Evolutionary conservation across 1,140 invertebrate genomes (phyloP), one percentile per base, ranked within the genome.

Genomic region (Drosophila bocqueti): DNA sequence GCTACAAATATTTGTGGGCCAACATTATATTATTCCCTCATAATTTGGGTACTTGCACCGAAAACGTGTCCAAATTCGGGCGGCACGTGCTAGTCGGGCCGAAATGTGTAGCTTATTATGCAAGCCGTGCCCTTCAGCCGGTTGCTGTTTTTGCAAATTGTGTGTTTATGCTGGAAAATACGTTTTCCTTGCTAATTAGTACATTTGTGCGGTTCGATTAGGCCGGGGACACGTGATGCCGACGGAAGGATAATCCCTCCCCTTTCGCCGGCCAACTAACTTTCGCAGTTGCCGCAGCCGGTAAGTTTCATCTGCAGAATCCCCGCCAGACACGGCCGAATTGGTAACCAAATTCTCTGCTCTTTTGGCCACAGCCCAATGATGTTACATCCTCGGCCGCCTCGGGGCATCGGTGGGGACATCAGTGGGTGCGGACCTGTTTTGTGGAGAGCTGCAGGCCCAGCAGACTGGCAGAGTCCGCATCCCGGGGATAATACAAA

Each of bases 181-280:
- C 73, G 75, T 76, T 78, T 78, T 78, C 38, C 40, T 71, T 58
- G 52, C 76, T 78, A 78, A 78, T 78, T 78, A 78, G 76, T 71
- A 71, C 75, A 78, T 78, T 78, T 78, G 74, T 58, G 74, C 65
- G 43, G 76, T 71, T 77, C 75, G 58, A 78, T 78, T 78, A 58
- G 75, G 76, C 18, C 57, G 42, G 21, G 64, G 43, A 69, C 76
- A 78, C 76, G 76, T 78, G 76, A 78, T 65, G 59, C 46, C 52
- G 15, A 40, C 54, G 21, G 21, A 38, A 15, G 57, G 59, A 69
- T 78, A 78, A 78, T 78, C 75, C 58, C 75, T 45, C 46, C 46
- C 15, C n/a, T 18, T 18, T 38, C 13, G 47, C 29, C 54, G 47
- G 31, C 73, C 26, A 61, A 67, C 63, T 58, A 76, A 38, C 43